Base-by-base conservation (phyloP, 2,888 invertebrate genomes). In the Meghimatium bilineatum region DNA sequence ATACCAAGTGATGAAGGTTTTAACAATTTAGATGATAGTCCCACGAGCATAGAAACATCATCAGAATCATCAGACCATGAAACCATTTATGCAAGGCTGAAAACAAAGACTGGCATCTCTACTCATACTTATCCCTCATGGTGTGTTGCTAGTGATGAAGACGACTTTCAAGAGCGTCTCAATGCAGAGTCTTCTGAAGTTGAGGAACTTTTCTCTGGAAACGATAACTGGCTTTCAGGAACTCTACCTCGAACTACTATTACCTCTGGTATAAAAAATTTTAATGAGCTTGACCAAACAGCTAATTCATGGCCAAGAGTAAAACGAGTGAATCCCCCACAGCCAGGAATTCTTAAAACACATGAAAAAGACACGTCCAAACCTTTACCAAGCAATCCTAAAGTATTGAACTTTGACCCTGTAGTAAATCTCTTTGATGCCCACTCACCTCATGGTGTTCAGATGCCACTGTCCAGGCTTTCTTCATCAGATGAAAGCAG, bases 51-150 rank as follows among this genome's bases (percentile, higher is more conserved):
- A n/a, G 85, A 66, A 56, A 80, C 79, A n/a, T 90, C 89, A 0
- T 89, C 90, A 3, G 86, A 89, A 38, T 91, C 90, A 5, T 91
- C 92, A 0, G 92, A 92, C 74, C 90, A 91, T 52, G 92, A 92
- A 79, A 88, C 88, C 52, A 89, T 92, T 78, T 90, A 90, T 83
- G 88, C 89, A n/a, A 86, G 92, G 44, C 86, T 92, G 14, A 89
- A 90, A 77, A 86, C 86, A 36, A 92, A 92, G 85, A 91, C 92
- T 12, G 87, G 86, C 26, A 89, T 92, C 34, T 90, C 91, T 17
- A 80, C 89, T 0, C 89, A 88, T 23, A 88, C 90, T 8, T 91
- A 90, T 85, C 92, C 92, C 2, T 91, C 92, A 0, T 87, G 91
- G 87, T 89, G 89, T 83, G 88, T 89, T 23, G 71, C 83, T 74